Evolutionary conservation across 2,113 vertebrate genomes (phyloP).

Genomic region (Hypocryptadius cinnamomeus): DNA sequence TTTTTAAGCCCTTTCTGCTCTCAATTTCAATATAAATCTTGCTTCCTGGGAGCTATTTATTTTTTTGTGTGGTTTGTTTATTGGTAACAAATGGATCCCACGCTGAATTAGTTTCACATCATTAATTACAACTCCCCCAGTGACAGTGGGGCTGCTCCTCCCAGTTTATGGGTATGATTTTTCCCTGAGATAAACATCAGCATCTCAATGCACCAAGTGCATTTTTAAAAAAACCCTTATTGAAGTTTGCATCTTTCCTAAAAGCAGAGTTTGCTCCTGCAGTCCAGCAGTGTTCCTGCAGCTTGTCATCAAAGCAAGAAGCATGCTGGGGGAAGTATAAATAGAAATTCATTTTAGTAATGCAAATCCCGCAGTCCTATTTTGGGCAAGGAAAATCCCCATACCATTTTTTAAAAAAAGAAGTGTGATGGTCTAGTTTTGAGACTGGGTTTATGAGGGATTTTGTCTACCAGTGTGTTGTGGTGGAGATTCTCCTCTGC

Average conservation of each 20-base stretch:
- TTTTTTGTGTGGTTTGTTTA: neutral
- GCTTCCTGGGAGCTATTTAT: neutral
- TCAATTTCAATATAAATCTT: neutral
- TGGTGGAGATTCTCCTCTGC: neutral
- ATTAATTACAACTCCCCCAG: neutral
- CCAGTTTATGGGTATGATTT: neutral
- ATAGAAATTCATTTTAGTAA: conserved; percentile 54
- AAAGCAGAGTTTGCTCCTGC: neutral
- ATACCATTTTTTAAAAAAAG: neutral
- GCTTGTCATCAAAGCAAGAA: conserved; percentile 8
- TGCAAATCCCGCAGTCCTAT: conserved; percentile 39
- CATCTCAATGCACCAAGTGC: neutral
- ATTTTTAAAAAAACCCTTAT: no score
- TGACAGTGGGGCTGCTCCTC: neutral
- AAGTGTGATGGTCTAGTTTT: neutral
- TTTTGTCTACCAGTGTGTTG: neutral
- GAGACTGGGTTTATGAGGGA: neutral
- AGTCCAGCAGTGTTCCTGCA: neutral
- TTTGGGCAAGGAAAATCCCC: conserved; percentile 47
- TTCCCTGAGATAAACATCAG: neutral
- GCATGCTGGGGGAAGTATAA: conserved; percentile 8
- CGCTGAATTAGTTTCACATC: neutral
- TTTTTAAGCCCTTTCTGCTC: neutral
- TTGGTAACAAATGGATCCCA: neutral
- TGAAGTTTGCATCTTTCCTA: neutral